Percentiles rank a stretch among this genome's conserved stretches.
These are phyloP conservation scores for Frankliniella intonsa DNA, from an alignment of 2,888 invertebrate genomes.

Conservation along the genomic window DNA sequence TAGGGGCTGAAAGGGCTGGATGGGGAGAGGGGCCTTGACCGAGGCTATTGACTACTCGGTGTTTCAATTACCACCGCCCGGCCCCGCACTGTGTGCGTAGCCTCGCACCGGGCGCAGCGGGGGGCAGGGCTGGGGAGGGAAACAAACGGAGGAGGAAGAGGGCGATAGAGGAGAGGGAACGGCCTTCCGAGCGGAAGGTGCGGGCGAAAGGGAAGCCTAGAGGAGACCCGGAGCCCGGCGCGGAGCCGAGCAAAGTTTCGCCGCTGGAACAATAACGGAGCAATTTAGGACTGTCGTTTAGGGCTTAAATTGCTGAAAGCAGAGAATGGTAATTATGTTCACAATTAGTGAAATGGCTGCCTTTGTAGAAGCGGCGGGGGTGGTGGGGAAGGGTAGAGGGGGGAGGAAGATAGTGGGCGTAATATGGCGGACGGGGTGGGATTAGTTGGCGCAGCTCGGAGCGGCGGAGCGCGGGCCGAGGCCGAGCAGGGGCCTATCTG, in stretches of 20 bases:
- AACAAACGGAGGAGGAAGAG: too few relatives aligned
- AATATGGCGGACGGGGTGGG: constrained; percentile 15
- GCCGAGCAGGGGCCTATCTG: neutral
- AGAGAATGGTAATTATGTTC: constrained; percentile 27
- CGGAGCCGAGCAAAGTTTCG: neutral
- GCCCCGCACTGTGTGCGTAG: neutral
- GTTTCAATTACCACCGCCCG: neutral
- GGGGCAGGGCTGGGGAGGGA: neutral
- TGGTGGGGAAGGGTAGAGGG: neutral
- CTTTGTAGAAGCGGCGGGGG: constrained; percentile 7
- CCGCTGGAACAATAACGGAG: constrained; percentile 24
- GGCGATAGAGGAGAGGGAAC: neutral
- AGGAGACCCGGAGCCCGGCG: neutral
- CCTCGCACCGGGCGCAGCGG: neutral
- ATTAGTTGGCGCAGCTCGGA: neutral
- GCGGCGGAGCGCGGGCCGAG: neutral
- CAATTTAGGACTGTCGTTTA: constrained; percentile 25
- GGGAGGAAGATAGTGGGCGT: neutral
- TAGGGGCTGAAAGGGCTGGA: too few relatives aligned
- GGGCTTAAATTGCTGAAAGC: constrained; percentile 26
- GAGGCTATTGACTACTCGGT: neutral
- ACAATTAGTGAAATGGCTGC: constrained; percentile 26
- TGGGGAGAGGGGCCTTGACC: too few relatives aligned
- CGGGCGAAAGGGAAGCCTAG: neutral
- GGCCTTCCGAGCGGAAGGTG: neutral